Evolutionary conservation across 2,888 invertebrate genomes (phyloP).

Genomic region (Serrognathus titanus): DNA sequence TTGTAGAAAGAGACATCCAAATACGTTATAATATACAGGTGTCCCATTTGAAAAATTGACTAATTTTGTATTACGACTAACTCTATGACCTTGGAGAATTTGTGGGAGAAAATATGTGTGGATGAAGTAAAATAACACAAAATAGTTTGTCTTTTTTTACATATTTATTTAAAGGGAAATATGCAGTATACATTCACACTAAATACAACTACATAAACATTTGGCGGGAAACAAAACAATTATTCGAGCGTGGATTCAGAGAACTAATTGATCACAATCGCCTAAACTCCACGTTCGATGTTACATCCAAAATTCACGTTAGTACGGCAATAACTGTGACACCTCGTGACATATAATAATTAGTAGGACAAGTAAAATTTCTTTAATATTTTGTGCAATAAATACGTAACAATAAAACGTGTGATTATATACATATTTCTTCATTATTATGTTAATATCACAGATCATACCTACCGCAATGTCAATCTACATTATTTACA

Average conservation of each 20-base stretch:
- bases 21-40: too few relatives aligned
- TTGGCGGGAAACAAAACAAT: not conserved
- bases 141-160: not conserved
- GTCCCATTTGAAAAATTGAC: too few relatives aligned
- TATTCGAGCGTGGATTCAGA: not conserved
- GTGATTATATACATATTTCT: constrained; percentile 21
- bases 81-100: too few relatives aligned
- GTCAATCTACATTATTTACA: constrained; percentile 15
- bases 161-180: not conserved
- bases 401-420: not conserved
- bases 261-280: too few relatives aligned
- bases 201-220: not conserved
- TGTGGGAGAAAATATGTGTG: too few relatives aligned
- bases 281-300: too few relatives aligned
- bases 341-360: not conserved
- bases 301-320: not conserved
- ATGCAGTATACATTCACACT: constrained; percentile 1
- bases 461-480: constrained; percentile 26
- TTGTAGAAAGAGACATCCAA: too few relatives aligned
- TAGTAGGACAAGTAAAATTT: not conserved
- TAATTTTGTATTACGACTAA: too few relatives aligned
- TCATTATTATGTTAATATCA: constrained; percentile 29
- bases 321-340: not conserved
- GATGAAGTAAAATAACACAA: not conserved
- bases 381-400: constrained; percentile 1